Conservation (phyloP, 2,888 invertebrate species). For the Scelioninae gen. 1 region DNA sequence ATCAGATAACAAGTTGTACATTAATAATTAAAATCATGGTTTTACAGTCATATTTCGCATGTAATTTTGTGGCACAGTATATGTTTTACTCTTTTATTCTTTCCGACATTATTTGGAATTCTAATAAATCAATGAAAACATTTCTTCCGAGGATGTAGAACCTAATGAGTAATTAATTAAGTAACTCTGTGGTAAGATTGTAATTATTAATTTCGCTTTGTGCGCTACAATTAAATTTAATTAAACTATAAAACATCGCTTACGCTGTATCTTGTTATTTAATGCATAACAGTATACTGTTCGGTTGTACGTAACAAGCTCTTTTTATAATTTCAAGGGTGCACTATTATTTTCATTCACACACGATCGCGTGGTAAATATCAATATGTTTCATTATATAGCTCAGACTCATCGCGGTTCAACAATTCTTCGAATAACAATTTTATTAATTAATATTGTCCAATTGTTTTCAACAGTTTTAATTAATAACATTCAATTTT, state of each 20-base stretch:
- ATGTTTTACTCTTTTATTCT: neutral
- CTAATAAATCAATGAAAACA: constrained; percentile 13
- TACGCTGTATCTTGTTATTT: constrained; percentile 52
- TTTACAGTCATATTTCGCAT: neutral
- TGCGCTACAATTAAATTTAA: constrained; percentile 56
- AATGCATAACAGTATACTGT: constrained; percentile 50
- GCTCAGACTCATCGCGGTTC: neutral
- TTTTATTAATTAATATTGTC: no score
- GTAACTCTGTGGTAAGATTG: constrained; percentile 3
- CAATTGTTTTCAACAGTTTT: no score
- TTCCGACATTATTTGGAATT: constrained; percentile 3
- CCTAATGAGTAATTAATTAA: constrained; percentile 45
- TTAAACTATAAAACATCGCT: constrained; percentile 59
- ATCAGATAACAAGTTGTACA: constrained; percentile 1
- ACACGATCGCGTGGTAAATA: constrained; percentile 41
- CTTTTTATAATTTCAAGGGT: constrained; percentile 47
- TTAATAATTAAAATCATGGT: neutral
- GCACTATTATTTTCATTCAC: constrained; percentile 39
- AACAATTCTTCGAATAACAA: no score
- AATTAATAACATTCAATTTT: no score
- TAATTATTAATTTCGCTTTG: constrained; percentile 53
- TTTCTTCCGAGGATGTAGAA: neutral
- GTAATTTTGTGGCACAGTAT: neutral
- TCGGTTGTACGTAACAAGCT: constrained; percentile 23
- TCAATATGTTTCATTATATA: constrained; percentile 17